Evolutionary conservation across 2,797 vertebrate genomes (phyloP).

Genomic region (Aselliscus stoliczkanus): DNA sequence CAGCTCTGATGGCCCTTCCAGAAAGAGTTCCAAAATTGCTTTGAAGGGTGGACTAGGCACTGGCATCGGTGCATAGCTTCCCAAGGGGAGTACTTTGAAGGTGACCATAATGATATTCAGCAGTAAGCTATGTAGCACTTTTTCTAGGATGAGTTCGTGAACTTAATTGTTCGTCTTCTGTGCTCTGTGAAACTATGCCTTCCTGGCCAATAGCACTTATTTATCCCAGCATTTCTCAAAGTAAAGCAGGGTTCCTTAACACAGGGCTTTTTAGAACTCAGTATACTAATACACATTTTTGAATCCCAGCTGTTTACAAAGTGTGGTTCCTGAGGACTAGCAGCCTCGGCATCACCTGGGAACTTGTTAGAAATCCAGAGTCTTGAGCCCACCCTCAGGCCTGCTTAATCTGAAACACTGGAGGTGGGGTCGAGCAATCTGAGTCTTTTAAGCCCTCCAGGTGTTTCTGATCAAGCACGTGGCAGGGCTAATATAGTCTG

Average conservation of each 20-base stretch:
- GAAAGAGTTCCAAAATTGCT: no score
- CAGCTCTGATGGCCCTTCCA: no score
- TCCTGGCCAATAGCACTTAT: neutral
- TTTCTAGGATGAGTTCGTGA: no score
- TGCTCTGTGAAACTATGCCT: neutral
- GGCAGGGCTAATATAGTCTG: neutral
- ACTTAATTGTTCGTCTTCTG: no score
- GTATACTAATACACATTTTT: neutral
- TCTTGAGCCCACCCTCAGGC: neutral
- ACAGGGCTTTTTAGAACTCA: neutral
- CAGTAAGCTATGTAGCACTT: no score
- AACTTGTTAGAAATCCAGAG: neutral
- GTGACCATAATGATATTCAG: no score
- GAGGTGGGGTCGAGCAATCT: neutral
- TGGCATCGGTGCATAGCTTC: no score
- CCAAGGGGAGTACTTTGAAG: no score
- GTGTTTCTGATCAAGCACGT: neutral
- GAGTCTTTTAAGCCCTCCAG: neutral
- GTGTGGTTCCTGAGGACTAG: neutral
- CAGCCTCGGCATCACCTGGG: neutral
- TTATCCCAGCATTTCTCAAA: neutral
- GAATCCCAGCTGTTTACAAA: neutral
- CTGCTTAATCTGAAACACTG: neutral
- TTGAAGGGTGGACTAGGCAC: no score
- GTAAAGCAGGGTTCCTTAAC: neutral